These are phyloP conservation scores for Columba guinea DNA, from an alignment of 2,797 vertebrate genomes.

Conservation along the genomic window DNA sequence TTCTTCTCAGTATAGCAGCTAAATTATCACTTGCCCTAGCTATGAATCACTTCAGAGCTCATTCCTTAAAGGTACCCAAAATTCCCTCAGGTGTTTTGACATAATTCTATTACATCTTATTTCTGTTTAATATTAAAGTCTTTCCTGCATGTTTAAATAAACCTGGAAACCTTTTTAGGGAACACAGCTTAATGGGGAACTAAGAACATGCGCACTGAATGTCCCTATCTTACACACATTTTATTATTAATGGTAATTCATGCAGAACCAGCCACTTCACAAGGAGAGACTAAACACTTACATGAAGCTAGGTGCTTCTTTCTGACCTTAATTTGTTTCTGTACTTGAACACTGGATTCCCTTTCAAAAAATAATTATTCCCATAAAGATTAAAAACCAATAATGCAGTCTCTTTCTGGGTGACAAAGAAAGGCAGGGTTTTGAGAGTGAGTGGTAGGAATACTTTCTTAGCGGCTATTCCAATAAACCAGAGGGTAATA, in stretches of 20 bases:
- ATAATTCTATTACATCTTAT: slow-evolving; percentile 73
- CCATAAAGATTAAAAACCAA: slow-evolving; percentile 59
- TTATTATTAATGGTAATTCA: slow-evolving; percentile 62
- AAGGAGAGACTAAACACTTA: slow-evolving; percentile 48
- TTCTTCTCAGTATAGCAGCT: slow-evolving; percentile 51
- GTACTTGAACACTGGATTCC: slow-evolving; percentile 42
- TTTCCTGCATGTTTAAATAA: slow-evolving; percentile 72
- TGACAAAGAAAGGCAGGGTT: slow-evolving; percentile 18
- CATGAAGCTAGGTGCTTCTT: slow-evolving; percentile 39
- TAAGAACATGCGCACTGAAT: background rate
- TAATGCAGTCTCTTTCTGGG: background rate
- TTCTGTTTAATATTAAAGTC: slow-evolving; percentile 74
- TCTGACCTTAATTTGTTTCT: slow-evolving; percentile 65
- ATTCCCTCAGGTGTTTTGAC: slow-evolving; percentile 76
- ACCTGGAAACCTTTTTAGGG: slow-evolving; percentile 65
- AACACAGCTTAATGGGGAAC: slow-evolving; percentile 24
- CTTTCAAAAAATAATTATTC: slow-evolving; percentile 64
- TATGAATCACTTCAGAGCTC: slow-evolving; percentile 68
- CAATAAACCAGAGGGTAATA: background rate
- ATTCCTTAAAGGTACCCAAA: slow-evolving; percentile 68
- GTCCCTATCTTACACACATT: background rate
- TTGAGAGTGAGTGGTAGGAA: background rate
- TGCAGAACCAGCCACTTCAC: slow-evolving; percentile 35
- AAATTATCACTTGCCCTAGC: slow-evolving; percentile 67
- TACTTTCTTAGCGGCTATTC: background rate